phyloP scores from a whole-genome alignment of 2,888 invertebrate genomes.

The Abrostola tripartita region DNA sequence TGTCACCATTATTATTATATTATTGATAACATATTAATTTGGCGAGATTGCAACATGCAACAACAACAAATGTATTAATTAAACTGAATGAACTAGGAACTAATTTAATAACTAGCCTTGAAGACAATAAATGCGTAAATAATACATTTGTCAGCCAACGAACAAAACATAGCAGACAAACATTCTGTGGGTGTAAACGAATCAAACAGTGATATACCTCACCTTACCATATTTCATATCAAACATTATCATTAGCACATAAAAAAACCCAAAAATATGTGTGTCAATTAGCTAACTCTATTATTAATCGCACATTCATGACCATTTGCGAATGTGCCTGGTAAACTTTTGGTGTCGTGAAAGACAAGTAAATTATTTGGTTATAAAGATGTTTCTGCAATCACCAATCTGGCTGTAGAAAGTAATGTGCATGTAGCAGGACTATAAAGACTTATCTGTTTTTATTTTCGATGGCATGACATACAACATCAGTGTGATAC shows the following conservation, averaged over 20 bases:
- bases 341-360: no score
- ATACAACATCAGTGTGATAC: no score
- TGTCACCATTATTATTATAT: constrained; percentile 16
- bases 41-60: constrained; percentile 38
- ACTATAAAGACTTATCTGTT: no score
- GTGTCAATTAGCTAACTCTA: no score
- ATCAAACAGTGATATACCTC: not conserved
- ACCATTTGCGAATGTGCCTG: no score
- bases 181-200: not conserved
- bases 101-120: not conserved
- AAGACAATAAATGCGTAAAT: not conserved
- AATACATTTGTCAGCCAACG: not conserved
- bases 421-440: no score
- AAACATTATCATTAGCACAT: not conserved
- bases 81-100: constrained; percentile 2
- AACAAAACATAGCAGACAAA: constrained; percentile 5
- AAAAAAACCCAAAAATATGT: not conserved
- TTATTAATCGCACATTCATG: not conserved
- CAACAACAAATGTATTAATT: constrained; percentile 17
- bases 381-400: no score
- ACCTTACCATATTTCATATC: not conserved
- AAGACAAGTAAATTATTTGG: no score
- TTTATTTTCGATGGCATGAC: no score
- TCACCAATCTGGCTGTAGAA: no score
- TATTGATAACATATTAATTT: constrained; percentile 30